phyloP scores from a whole-genome alignment of 2,888 invertebrate species.

The Heliconius hortense region DNA sequence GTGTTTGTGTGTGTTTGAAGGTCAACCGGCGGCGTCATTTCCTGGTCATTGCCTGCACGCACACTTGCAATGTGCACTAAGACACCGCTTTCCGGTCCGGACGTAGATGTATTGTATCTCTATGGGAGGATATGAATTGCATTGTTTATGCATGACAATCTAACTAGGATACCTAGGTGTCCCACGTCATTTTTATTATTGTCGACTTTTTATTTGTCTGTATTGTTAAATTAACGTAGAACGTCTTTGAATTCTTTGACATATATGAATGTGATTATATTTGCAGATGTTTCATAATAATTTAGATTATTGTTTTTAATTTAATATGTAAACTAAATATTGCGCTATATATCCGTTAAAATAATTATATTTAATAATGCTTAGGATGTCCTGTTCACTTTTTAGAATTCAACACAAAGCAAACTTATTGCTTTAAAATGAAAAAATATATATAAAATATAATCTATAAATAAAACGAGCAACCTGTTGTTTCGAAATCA shows the following conservation, averaged over 20 bases:
- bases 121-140: conserved; percentile 57
- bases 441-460: not conserved
- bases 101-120: conserved; percentile 56
- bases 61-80: conserved; percentile 50
- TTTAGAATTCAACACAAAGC: not conserved
- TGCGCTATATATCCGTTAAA: not conserved
- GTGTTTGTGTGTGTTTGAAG: conserved; percentile 62
- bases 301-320: not conserved
- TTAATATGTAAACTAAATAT: not conserved
- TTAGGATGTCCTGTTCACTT: not conserved
- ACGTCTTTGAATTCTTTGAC: no score
- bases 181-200: conserved; percentile 10
- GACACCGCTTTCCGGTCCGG: conserved; percentile 69
- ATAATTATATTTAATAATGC: not conserved
- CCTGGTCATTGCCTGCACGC: conserved; percentile 77
- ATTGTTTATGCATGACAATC: conserved; percentile 51
- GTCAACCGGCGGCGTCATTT: conserved; percentile 80
- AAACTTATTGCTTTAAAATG: not conserved
- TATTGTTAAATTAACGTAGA: not conserved
- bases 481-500: conserved; percentile 13
- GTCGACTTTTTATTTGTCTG: conserved; percentile 4
- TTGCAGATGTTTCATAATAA: not conserved
- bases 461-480: not conserved
- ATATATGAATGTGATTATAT: not conserved
- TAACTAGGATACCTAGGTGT: conserved; percentile 44